Evolutionary conservation across 1,140 invertebrate species (phyloP), one percentile per base, ranked within the genome.

Genomic region (Rhopalosiphum padi): DNA sequence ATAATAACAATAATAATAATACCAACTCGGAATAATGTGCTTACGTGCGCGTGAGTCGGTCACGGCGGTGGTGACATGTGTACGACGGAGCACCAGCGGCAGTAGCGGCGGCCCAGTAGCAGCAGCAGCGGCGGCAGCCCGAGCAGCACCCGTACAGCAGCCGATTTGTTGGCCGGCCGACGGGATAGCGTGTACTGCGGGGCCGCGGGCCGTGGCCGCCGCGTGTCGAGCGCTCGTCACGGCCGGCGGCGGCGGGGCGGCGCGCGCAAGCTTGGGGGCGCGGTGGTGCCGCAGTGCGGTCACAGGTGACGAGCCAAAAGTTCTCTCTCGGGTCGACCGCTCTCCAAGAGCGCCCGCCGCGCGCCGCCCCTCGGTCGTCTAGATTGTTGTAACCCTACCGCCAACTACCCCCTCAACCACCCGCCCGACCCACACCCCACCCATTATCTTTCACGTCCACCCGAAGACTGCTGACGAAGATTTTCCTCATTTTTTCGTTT

Each of bases 231-330:
- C 41, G 85, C 85, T 86, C 85, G 85, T 43, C 85, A 86, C 43
- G 85, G 37, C 85, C 85, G 41, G 25, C 55, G 55, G 55, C 55
- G 55, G 55, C 25, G 55, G 55, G 55, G 55, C 25, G 55, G 55
- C 37, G 83, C 83, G 83, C 83, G 83, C 83, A 85, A 85, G 83
- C 83, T 85, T 22, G 37, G 35, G 83, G 83, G 83, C 83, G 83
- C 83, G 83, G 83, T 85, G 83, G 86, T n/a, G 46, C 86, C 43
- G 86, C 86, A 88, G 86, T 88, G 86, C 43, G 86, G 46, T 88
- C 86, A 48, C 43, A n/a, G 46, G 25, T n/a, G 86, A 48, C 86
- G 86, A 88, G 86, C 21, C 46, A 46, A 88, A 88, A 88, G 86
- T 88, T 88, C 86, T 88, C 86, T 88, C 86, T 88, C 86, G 86